Evolutionary conservation across 2,113 vertebrate genomes (phyloP), one percentile per base, ranked within the genome.

Genomic region (Pachypanchax playfairii): DNA sequence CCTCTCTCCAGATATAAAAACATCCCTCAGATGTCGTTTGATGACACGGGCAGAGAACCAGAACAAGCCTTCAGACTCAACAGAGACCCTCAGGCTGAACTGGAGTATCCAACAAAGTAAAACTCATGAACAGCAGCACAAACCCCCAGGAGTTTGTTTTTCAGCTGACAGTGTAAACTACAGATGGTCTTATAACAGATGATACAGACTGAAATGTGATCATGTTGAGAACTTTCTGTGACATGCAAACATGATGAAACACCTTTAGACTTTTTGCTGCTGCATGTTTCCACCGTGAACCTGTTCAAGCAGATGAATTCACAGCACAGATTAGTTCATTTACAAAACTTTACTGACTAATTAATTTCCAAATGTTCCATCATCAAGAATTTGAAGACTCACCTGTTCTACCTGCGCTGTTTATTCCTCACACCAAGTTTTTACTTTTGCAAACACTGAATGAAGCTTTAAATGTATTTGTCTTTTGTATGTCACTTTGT

Each of bases 61-160:
- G 97, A 99, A 18, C 97, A 99, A 83, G 94, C 75, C 0, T 98
- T 99, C 83, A 94, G 92, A 73, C 91, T 99, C 73, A 97, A 96
- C 90, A 90, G 89, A 77, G 97, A 99, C 50, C 86, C 91, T 0
- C 15, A 13, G 0, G 97, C 96, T 51, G 91, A 96, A 77, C 91
- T 98, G 80, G 97, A 98, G 65, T 99, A 99, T 66, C 94, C 95
- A 25, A 98, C 97, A 51, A 99, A 98, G 97, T 99, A 91, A 83
- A 18, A 8, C n/a, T 18, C 1, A 0, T n/a, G 10, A 20, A 20
- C n/a, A 21, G 28, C 6, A 6, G 13, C 35, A 44, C 15, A 1
- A 50, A 28, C 31, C 12, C 35, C 12, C 35, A 14, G 35, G 35
- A 13, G 35, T n/a, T n/a, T n/a, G n/a, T n/a, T n/a, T n/a, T n/a